phyloP scores from a whole-genome alignment of 2,797 vertebrate genomes.

The Lophotriccus pileatus region DNA sequence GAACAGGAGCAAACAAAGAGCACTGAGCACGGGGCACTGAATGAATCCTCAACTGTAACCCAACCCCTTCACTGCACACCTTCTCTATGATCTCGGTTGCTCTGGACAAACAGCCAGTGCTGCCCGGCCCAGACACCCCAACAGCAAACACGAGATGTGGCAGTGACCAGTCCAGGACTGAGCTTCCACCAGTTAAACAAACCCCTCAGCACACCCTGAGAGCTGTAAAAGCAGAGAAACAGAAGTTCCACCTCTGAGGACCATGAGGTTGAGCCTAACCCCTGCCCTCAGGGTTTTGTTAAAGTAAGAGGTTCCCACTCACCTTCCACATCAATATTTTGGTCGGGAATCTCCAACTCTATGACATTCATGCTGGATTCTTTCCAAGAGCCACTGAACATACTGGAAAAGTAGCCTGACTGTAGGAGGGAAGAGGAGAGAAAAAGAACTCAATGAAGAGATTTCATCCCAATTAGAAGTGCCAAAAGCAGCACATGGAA shows the following conservation, averaged over 20 bases:
- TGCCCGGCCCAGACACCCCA: background rate
- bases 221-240: background rate
- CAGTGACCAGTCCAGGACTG: background rate
- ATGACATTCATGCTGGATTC: constrained; percentile 95
- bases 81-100: background rate
- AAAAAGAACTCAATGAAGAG: background rate
- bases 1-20: background rate
- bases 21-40: fast-evolving
- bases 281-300: background rate
- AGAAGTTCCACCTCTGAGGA: background rate
- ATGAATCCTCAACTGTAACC: background rate
- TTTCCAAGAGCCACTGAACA: constrained; percentile 99
- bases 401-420: constrained; percentile 98
- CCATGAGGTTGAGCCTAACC: background rate
- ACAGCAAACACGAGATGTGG: fast-evolving
- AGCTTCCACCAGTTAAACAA: background rate
- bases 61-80: background rate
- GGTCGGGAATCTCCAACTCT: constrained; percentile 95
- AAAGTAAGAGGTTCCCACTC: constrained; percentile 1
- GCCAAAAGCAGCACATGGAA: background rate
- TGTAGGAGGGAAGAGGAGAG: constrained; percentile 51
- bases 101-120: background rate
- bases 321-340: constrained; percentile 97
- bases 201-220: fast-evolving
- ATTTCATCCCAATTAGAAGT: background rate